Evolutionary conservation across 2,797 vertebrate genomes (phyloP).

Genomic region (Calcarius lapponicus): DNA sequence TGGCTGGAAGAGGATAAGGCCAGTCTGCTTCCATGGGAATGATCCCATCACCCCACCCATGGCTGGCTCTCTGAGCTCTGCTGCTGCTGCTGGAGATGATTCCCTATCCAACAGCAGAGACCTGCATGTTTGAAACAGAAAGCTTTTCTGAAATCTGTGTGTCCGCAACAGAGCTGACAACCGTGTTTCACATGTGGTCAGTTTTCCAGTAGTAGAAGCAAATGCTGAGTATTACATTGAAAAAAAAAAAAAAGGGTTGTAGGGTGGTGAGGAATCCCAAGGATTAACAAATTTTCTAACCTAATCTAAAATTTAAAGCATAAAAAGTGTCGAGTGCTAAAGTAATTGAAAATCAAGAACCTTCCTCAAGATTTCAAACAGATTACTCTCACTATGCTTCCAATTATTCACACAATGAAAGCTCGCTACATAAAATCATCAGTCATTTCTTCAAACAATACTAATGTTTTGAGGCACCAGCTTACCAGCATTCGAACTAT

Average conservation of each 20-base stretch:
- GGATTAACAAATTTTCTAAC: slow-evolving; percentile 28
- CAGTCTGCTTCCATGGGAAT: not conserved
- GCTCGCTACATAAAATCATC: slow-evolving; percentile 55
- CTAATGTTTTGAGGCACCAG: slow-evolving; percentile 80
- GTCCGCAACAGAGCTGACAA: not conserved
- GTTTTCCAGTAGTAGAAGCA: slow-evolving; percentile 50
- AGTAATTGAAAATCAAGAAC: slow-evolving; percentile 58
- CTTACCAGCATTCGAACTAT: slow-evolving; percentile 74
- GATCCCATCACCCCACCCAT: not conserved
- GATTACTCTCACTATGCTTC: slow-evolving; percentile 47
- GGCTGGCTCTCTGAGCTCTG: not conserved
- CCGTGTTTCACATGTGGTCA: not conserved
- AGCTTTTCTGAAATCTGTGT: not conserved
- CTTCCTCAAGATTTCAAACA: slow-evolving; percentile 65
- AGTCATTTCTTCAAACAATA: slow-evolving; percentile 61
- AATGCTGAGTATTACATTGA: not conserved
- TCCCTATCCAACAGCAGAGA: not conserved
- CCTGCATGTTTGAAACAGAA: not conserved
- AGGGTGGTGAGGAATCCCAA: slow-evolving; percentile 5
- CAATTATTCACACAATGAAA: slow-evolving; percentile 51
- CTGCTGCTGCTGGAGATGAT: not conserved
- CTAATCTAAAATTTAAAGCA: slow-evolving; percentile 58
- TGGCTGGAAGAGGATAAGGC: not conserved
- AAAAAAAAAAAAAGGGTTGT: not conserved
- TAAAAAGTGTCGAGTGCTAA: slow-evolving; percentile 62